Conservation (phyloP, 2,797 vertebrate species). For the Pteropus rufus region DNA sequence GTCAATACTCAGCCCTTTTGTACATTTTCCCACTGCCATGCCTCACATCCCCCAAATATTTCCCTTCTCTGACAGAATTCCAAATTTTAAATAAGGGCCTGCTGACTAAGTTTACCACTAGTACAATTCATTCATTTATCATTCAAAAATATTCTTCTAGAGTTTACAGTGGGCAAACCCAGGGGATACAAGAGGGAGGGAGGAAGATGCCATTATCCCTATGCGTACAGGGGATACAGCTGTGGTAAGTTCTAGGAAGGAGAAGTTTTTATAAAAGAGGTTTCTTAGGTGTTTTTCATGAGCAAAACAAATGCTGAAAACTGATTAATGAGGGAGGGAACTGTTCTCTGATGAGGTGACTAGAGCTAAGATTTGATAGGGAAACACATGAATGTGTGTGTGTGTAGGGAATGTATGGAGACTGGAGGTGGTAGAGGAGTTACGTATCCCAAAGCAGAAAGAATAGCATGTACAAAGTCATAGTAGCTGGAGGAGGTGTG, state of each 20-base stretch:
- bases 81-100: conserved; percentile 39
- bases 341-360: background rate
- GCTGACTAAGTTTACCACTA: background rate
- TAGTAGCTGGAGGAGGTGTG: background rate
- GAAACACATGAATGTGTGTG: background rate
- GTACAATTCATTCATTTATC: background rate
- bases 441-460: background rate
- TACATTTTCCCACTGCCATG: background rate
- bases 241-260: background rate
- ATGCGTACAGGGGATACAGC: background rate
- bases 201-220: background rate
- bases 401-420: background rate
- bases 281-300: background rate
- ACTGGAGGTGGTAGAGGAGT: background rate
- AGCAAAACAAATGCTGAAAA: background rate
- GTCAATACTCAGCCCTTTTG: background rate
- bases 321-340: background rate
- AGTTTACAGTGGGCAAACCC: background rate
- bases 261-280: background rate
- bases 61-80: conserved; percentile 16
- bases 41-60: background rate
- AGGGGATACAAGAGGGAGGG: background rate
- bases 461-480: background rate
- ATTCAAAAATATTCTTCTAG: background rate
- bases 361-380: background rate